A percentile compares a stretch with the other conserved stretches of the same genome.
Evolutionary conservation across 2,797 vertebrate species (phyloP).

Genomic region (Pseudomugil tenellus): DNA sequence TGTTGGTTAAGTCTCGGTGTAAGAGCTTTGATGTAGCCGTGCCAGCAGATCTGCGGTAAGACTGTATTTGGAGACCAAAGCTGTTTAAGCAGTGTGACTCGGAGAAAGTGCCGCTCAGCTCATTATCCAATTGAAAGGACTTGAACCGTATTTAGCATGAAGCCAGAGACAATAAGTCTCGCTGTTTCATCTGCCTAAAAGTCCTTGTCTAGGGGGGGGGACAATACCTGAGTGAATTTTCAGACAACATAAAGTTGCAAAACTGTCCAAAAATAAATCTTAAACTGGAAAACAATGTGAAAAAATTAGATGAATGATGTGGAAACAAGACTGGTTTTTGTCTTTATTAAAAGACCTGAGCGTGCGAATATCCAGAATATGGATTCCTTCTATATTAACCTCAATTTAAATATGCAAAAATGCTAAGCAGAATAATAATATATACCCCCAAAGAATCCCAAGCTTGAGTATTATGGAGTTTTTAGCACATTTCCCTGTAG

Average conservation of each 20-base stretch:
- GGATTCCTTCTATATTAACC: neutral
- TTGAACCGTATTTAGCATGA: slow-evolving; percentile 5
- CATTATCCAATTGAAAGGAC: slow-evolving; percentile 40
- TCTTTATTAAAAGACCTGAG: neutral
- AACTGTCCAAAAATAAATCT: neutral
- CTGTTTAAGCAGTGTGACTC: slow-evolving; percentile 44
- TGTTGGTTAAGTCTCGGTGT: neutral
- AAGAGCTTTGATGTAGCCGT: slow-evolving; percentile 3
- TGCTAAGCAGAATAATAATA: too few relatives aligned
- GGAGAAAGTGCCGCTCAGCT: slow-evolving; percentile 39
- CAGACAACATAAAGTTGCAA: neutral
- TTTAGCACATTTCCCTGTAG: neutral
- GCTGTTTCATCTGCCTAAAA: neutral
- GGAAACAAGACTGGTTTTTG: neutral
- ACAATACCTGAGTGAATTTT: neutral
- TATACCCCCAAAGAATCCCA: neutral
- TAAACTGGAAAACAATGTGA: neutral
- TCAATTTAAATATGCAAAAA: neutral
- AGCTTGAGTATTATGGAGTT: slow-evolving; percentile 1
- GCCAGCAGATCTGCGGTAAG: slow-evolving; percentile 30
- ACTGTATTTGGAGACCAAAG: slow-evolving; percentile 52
- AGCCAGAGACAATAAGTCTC: slow-evolving; percentile 1
- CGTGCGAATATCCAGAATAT: neutral
- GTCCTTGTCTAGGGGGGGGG: neutral
- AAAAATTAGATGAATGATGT: neutral